Conservation (phyloP, 2,113 vertebrate genomes). For the Plestiodon gilberti region DNA sequence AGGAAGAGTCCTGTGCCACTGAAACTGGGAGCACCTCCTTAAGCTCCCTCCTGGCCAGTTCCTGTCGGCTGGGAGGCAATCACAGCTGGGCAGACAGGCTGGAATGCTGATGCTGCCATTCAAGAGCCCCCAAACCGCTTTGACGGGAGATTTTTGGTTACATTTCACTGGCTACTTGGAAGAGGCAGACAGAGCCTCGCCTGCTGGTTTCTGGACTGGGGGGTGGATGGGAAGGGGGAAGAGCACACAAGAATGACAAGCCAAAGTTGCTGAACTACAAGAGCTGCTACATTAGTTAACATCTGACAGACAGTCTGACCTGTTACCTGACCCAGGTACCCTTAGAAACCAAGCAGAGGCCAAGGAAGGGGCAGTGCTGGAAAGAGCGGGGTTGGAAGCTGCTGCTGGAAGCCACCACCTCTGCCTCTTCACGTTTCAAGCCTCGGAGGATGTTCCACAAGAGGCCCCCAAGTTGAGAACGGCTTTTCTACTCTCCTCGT, state of each 20-base stretch:
- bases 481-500: slow-evolving; percentile 39
- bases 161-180: slow-evolving; percentile 14
- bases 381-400: slow-evolving; percentile 40
- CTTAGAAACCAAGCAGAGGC: slow-evolving; percentile 35
- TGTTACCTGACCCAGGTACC: slow-evolving; percentile 46
- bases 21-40: slow-evolving; percentile 32
- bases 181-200: background rate
- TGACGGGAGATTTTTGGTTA: slow-evolving; percentile 24
- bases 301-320: slow-evolving; percentile 42
- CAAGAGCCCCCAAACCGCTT: background rate
- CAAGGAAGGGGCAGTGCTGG: slow-evolving; percentile 9
- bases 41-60: background rate
- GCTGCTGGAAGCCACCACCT: slow-evolving; percentile 18
- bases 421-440: slow-evolving; percentile 10
- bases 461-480: slow-evolving; percentile 36
- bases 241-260: slow-evolving; percentile 32
- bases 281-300: slow-evolving; percentile 36
- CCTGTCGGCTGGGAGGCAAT: slow-evolving; percentile 3
- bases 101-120: slow-evolving; percentile 7
- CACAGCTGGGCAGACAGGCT: slow-evolving; percentile 18
- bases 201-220: slow-evolving; percentile 21
- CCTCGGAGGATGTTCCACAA: slow-evolving; percentile 35
- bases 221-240: background rate
- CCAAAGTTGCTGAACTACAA: slow-evolving; percentile 35
- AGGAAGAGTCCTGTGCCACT: slow-evolving; percentile 22